These are phyloP conservation scores for Aphidius ervi DNA, from an alignment of 1,140 invertebrate species.

Conservation along the genomic window DNA sequence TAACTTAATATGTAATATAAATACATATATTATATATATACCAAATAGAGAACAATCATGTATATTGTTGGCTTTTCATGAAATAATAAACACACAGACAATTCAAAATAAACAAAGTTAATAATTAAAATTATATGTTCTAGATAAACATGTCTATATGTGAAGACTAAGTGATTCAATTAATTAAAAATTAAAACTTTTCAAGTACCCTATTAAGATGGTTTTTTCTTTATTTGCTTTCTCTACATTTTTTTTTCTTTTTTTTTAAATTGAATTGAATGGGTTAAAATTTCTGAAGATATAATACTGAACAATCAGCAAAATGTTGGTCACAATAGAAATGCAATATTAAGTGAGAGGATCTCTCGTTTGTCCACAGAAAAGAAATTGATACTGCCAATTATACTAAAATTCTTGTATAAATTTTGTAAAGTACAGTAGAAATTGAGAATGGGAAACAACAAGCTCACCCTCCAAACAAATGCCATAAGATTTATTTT, in stretches of 20 bases:
- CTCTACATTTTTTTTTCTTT: not conserved
- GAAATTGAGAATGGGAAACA: not conserved
- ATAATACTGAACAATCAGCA: conserved; percentile 10
- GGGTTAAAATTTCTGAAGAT: conserved; percentile 9
- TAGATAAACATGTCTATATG: too few relatives aligned
- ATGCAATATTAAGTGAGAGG: conserved; percentile 10
- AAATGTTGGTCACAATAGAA: conserved; percentile 11
- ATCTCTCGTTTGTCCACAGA: not conserved
- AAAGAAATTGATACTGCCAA: conserved; percentile 17
- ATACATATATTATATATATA: too few relatives aligned
- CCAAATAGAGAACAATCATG: too few relatives aligned
- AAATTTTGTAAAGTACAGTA: conserved; percentile 1
- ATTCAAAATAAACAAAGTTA: too few relatives aligned
- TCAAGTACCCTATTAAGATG: too few relatives aligned
- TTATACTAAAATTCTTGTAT: conserved; percentile 15
- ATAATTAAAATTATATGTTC: too few relatives aligned
- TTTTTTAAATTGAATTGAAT: conserved; percentile 20
- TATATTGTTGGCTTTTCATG: too few relatives aligned
- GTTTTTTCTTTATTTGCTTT: not conserved
- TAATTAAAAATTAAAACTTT: too few relatives aligned
- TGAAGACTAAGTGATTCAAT: too few relatives aligned
- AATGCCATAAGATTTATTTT: conserved; percentile 7
- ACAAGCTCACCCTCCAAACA: not conserved
- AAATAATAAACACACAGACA: too few relatives aligned
- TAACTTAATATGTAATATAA: too few relatives aligned